Evolutionary conservation across 2,888 invertebrate genomes (phyloP), one percentile per base, ranked within the genome.

Genomic region (Hypomecis punctinalis): DNA sequence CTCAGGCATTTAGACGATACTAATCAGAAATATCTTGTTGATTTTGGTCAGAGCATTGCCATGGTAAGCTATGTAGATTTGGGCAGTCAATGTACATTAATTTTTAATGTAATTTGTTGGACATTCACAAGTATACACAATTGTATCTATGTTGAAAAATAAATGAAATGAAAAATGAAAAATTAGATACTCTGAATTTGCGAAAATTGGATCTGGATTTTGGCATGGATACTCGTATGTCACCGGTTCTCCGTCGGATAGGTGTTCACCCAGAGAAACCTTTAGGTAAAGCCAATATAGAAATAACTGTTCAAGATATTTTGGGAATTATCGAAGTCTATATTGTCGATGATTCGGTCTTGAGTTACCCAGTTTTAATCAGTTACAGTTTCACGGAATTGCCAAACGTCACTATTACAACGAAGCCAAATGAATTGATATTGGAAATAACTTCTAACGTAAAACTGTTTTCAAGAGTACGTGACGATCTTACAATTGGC

Each of bases 61-160:
- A 23, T 46, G 46, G 23, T 23, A 46, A 46, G 46, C 23, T 8
- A 36, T 6, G 35, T 48, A 1, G 48, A 48, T 6, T 48, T 48
- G 5, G 48, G 48, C 36, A 48, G 48, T 6, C 48, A 48, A n/a
- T 48, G 48, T 7, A 48, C 48, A 5, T 36, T 48, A n/a, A n/a
- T n/a, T n/a, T n/a, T n/a, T n/a, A n/a, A n/a, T n/a, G n/a, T n/a
- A n/a, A n/a, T n/a, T n/a, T n/a, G n/a, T n/a, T n/a, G n/a, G n/a
- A n/a, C n/a, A n/a, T n/a, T n/a, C n/a, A n/a, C n/a, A n/a, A n/a
- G n/a, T n/a, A n/a, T n/a, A n/a, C n/a, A n/a, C n/a, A n/a, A n/a
- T n/a, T n/a, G n/a, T n/a, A n/a, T n/a, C n/a, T n/a, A n/a, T n/a
- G n/a, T n/a, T n/a, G n/a, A n/a, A n/a, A n/a, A n/a, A n/a, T n/a